phyloP scores from a whole-genome alignment of 1,140 invertebrate species.

The Carcinoscorpius rotundicauda region DNA sequence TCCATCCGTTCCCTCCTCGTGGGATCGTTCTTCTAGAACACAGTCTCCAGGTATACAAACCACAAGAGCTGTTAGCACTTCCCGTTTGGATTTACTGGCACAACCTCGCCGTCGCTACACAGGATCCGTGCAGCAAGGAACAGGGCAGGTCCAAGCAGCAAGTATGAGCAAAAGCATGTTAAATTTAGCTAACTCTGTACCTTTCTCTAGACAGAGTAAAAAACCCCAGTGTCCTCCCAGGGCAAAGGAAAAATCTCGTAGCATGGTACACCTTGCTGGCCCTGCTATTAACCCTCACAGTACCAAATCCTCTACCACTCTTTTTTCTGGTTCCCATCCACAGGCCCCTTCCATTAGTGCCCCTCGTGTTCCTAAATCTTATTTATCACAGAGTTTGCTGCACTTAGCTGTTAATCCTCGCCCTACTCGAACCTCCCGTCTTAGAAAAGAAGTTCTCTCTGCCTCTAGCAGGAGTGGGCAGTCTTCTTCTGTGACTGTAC shows the following conservation, averaged over 20 bases:
- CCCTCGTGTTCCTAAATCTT: too few relatives aligned
- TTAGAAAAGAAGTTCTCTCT: conserved; percentile 12
- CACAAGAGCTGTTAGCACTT: conserved; percentile 70
- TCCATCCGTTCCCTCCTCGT: conserved; percentile 15
- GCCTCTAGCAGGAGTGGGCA: background rate
- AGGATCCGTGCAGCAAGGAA: too few relatives aligned
- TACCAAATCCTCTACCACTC: too few relatives aligned
- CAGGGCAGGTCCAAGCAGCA: background rate
- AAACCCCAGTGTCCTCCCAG: background rate
- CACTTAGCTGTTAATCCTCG: background rate
- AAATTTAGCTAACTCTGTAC: conserved; percentile 13
- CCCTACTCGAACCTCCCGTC: conserved; percentile 16
- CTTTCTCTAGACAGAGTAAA: background rate
- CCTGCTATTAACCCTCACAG: too few relatives aligned
- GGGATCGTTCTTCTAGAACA: conserved; percentile 10
- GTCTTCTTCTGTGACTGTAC: conserved; percentile 7
- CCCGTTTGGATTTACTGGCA: conserved; percentile 69
- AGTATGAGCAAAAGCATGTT: conserved; percentile 21
- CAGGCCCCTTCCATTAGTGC: too few relatives aligned
- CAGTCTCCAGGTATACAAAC: conserved; percentile 8
- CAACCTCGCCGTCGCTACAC: conserved; percentile 45
- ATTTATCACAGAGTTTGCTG: too few relatives aligned
- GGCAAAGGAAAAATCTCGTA: background rate
- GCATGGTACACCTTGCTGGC: conserved; percentile 14
- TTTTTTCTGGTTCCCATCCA: too few relatives aligned